phyloP scores from a whole-genome alignment of 2,113 vertebrate genomes.

The Mohoua ochrocephala region DNA sequence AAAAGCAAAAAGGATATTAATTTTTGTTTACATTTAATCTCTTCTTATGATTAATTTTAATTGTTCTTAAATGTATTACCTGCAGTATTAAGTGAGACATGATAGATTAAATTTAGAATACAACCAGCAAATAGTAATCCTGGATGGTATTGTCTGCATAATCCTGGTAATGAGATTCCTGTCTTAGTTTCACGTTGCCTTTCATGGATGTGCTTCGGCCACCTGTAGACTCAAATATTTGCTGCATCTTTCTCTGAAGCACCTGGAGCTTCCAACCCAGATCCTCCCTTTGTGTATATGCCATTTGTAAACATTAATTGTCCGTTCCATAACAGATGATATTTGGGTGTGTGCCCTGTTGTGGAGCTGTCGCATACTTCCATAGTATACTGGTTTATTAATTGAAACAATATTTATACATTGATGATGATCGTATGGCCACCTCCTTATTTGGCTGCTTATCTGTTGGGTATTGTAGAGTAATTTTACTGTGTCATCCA shows the following conservation, averaged over 20 bases:
- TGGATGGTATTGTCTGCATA: background rate
- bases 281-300: background rate
- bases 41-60: background rate
- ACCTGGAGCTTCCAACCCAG: background rate
- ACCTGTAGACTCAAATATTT: background rate
- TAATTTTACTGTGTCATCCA: background rate
- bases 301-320: background rate
- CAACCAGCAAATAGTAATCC: background rate
- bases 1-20: background rate
- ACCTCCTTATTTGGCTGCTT: background rate
- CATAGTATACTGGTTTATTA: background rate
- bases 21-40: background rate
- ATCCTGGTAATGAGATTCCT: conserved; percentile 6
- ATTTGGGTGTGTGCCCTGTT: background rate
- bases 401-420: background rate
- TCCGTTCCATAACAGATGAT: background rate
- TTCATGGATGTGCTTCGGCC: background rate
- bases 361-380: background rate
- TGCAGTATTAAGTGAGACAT: background rate
- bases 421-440: background rate
- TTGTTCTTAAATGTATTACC: conserved; percentile 13
- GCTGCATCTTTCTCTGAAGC: background rate
- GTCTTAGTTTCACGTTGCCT: background rate
- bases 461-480: background rate
- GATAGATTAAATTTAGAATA: background rate